Base-by-base conservation (phyloP, 2,888 invertebrate genomes). In the Petrolisthes cinctipes region DNA sequence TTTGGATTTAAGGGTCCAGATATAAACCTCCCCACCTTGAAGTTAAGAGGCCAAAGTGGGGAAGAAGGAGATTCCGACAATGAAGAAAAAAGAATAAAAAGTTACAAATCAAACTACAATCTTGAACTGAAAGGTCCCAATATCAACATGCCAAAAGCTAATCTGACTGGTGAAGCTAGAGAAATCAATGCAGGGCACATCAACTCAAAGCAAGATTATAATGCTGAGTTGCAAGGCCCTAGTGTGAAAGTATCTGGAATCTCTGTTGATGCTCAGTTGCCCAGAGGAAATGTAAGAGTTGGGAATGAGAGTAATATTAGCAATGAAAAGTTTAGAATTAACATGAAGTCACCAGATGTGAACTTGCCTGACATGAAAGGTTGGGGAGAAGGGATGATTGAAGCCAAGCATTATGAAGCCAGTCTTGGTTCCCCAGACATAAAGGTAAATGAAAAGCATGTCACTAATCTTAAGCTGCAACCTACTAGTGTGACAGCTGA, bases 1-100 rank as follows among this genome's bases (percentile, higher is more conserved):
- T 23, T 85, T 68, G 85, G 80, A 68, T 71, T 85, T 5, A 71
- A 79, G 11, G 85, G 85, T 7, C 85, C 85, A 5, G 85, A 85
- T 61, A n/a, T 85, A 20, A 78, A 14, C 14, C 68, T 79, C 53
- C 78, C 85, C 23, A 76, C 66, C 53, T 66, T 82, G 11, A 66
- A 66, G 11, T 11, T 86, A 9, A 75, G 76, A 23, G 82, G 68
- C 11, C 51, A 68, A 51, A 61, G 9, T 20, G 53, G 20, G 66
- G 56, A 56, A 14, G 83, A 56, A 20, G 75, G 51, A 51, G 57
- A 78, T n/a, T 78, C 83, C 4, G 81, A 81, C n/a, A 20, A 80
- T 17, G 80, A 80, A 80, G 54, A 71, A n/a, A 20, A 71, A n/a
- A 71, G 20, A n/a, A 20, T 6, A 71, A 20, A 68, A 6, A 51